These are phyloP conservation scores for Limnephilus lunatus DNA, from an alignment of 2,888 invertebrate genomes.

Conservation along the genomic window DNA sequence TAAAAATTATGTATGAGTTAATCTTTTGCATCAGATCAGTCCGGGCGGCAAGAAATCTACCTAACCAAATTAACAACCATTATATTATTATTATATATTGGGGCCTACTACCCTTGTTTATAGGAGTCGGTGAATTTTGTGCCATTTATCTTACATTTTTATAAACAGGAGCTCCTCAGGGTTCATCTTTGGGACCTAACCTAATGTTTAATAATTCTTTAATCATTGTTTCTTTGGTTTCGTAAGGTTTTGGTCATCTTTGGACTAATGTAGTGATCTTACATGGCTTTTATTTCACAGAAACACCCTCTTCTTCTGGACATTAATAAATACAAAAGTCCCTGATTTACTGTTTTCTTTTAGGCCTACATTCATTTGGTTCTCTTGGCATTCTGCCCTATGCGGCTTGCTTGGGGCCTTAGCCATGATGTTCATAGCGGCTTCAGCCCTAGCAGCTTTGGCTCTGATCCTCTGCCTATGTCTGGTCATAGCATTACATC, in stretches of 20 bases:
- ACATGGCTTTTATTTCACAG: background rate
- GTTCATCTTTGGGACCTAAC: background rate
- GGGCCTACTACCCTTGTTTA: too few relatives aligned
- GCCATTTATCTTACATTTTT: background rate
- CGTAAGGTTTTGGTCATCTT: background rate
- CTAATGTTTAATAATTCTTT: background rate
- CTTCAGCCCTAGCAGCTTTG: conserved; percentile 91
- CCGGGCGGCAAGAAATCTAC: too few relatives aligned
- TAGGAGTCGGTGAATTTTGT: too few relatives aligned
- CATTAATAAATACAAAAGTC: conserved; percentile 57
- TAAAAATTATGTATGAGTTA: background rate
- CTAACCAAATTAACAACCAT: too few relatives aligned
- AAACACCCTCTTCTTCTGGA: background rate
- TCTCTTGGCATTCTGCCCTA: conserved; percentile 95
- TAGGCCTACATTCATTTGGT: conserved; percentile 97
- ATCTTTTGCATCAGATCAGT: background rate
- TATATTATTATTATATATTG: too few relatives aligned
- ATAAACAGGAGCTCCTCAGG: background rate
- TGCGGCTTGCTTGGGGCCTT: conserved; percentile 91
- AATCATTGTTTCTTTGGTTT: background rate
- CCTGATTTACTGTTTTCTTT: conserved; percentile 56
- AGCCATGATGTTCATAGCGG: conserved; percentile 96
- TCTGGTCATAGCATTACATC: conserved; percentile 91
- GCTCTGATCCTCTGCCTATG: conserved; percentile 91
- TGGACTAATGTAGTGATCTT: background rate